Evolutionary conservation across 2,888 invertebrate genomes (phyloP).

Genomic region (Corythucha ciliata): DNA sequence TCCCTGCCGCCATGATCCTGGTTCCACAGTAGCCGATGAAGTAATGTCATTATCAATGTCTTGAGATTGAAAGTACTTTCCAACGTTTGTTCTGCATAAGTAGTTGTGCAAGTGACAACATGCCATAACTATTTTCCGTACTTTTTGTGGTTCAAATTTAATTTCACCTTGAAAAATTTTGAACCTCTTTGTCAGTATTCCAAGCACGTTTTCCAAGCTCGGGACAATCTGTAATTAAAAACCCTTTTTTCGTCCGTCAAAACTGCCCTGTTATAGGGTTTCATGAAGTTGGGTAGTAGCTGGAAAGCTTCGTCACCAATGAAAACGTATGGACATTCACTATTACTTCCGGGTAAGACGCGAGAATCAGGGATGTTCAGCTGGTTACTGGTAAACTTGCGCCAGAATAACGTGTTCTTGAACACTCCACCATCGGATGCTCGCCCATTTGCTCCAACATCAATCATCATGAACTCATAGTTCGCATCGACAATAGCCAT

Average conservation of each 20-base stretch:
- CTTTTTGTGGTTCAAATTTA: neutral
- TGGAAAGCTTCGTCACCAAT: slow-evolving; percentile 9
- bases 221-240: slow-evolving; percentile 11
- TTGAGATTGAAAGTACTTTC: slow-evolving; percentile 12
- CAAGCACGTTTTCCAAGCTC: slow-evolving; percentile 16
- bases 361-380: slow-evolving; percentile 11
- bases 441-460: slow-evolving; percentile 16
- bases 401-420: slow-evolving; percentile 5
- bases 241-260: neutral
- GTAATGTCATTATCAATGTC: slow-evolving; percentile 9
- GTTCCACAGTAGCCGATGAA: slow-evolving; percentile 10
- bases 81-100: neutral
- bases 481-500: slow-evolving; percentile 37
- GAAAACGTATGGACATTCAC: slow-evolving; percentile 6
- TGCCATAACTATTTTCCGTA: neutral
- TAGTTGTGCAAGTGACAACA: neutral
- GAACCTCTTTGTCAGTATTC: slow-evolving; percentile 3
- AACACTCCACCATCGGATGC: neutral
- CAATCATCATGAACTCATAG: slow-evolving; percentile 30
- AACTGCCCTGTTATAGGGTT: neutral
- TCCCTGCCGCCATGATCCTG: slow-evolving; percentile 14
- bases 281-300: slow-evolving; percentile 3
- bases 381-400: neutral
- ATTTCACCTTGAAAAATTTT: slow-evolving; percentile 2
- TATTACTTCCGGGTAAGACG: slow-evolving; percentile 10